Evolutionary conservation across 1,140 invertebrate genomes (phyloP), one percentile per base, ranked within the genome.

Genomic region (Caenorhabditis brenneri): DNA sequence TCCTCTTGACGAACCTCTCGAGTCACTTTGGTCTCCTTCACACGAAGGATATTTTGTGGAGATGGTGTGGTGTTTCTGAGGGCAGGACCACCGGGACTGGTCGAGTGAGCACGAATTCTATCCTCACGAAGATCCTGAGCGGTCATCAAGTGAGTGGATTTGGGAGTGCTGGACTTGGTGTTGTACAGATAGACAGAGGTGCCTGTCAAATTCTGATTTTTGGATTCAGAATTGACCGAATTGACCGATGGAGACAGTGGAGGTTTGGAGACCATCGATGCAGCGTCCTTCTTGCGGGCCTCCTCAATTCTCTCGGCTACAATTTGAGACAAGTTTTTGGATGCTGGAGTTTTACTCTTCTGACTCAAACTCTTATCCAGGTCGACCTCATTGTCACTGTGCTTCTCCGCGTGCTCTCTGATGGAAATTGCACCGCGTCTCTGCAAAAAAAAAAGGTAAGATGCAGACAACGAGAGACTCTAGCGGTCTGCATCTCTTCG

Each of bases 281-380:
- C 12, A 27, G 7, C 58, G 0, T 36, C 58, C 9, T 33, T 19
- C 12, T 65, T 1, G 42, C 36, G 22, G 22, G n/a, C 65, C 22
- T 74, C 65, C 24, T 74, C 36, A 2, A 36, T 74, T 22, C 42
- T 74, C 58, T 36, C 9, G 4, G 16, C 58, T 9, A 39, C 15
- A 9, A 65, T 39, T 36, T 19, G 31, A 1, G 58, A 29, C 58
- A 65, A 65, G 19, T 65, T 65, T n/a, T 33, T 65, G 16, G 58
- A 65, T 1, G 58, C 58, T 33, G 29, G n/a, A n/a, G n/a, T n/a
- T 19, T 65, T 29, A 16, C 19, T 65, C 36, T 3, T 65, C 36
- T n/a, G 31, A 65, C 29, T 74, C 65, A 74, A 42, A 27, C 65
- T 74, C n/a, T 74, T 74, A 42, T 74, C 65, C 65, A 74, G 24